These are phyloP conservation scores for Lagria hirta DNA, from an alignment of 2,888 invertebrate species.

Conservation along the genomic window DNA sequence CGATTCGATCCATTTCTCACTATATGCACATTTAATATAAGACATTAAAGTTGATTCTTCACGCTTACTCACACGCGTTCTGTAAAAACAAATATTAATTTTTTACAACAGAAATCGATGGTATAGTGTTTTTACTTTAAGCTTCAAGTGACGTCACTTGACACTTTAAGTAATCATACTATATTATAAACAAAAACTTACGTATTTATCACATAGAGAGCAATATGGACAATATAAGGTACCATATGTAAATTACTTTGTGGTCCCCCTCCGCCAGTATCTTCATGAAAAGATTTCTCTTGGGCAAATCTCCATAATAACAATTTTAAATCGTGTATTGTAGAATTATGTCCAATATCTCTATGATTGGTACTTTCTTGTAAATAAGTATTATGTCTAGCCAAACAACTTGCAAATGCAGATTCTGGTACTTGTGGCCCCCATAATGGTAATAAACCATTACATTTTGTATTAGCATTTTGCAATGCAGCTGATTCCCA, in stretches of 20 bases:
- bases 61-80: constrained; percentile 71
- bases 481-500: constrained; percentile 98
- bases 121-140: no score
- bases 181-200: no score
- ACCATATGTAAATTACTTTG: constrained; percentile 97
- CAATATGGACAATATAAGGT: constrained; percentile 92
- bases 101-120: neutral
- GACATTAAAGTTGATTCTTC: constrained; percentile 77
- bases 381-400: constrained; percentile 86
- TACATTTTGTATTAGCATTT: constrained; percentile 97
- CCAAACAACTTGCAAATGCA: constrained; percentile 90
- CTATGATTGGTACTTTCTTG: constrained; percentile 72
- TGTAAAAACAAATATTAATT: constrained; percentile 42
- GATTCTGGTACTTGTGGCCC: constrained; percentile 93
- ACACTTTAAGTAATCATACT: no score
- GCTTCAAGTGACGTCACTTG: no score
- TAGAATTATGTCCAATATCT: constrained; percentile 77
- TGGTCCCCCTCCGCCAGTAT: constrained; percentile 95
- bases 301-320: constrained; percentile 85
- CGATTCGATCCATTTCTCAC: constrained; percentile 73
- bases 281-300: constrained; percentile 95
- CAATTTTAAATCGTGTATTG: constrained; percentile 91
- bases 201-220: constrained; percentile 91
- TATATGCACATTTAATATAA: constrained; percentile 66
- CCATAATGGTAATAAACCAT: constrained; percentile 94